Conservation (phyloP, 92 coral and sea anemone genomes). For the Parazoanthus darwini region DNA sequence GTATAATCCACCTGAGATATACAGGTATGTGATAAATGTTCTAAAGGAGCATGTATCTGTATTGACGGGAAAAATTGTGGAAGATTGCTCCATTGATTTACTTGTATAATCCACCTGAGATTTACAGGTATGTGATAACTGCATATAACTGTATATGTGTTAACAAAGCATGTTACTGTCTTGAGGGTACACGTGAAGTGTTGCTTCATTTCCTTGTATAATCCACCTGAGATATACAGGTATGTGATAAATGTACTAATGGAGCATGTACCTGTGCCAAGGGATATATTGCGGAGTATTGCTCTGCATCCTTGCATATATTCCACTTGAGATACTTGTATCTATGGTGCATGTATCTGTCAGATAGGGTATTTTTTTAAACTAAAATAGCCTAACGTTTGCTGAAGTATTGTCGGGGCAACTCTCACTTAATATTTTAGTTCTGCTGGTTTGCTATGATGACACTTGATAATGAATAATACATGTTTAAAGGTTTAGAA, state of each 20-base stretch:
- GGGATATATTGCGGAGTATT: slow-evolving; percentile 62
- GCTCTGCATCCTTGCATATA: slow-evolving; percentile 59
- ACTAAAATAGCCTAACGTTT: neutral
- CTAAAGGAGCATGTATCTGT: slow-evolving; percentile 68
- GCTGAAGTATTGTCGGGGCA: too few relatives aligned
- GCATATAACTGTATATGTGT: slow-evolving; percentile 41
- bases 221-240: slow-evolving; percentile 53
- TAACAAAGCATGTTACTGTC: slow-evolving; percentile 65
- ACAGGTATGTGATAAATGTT: slow-evolving; percentile 56
- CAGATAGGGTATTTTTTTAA: neutral
- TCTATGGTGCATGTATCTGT: slow-evolving; percentile 68
- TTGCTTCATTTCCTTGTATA: slow-evolving; percentile 63
- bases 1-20: slow-evolving; percentile 56
- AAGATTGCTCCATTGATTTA: slow-evolving; percentile 66
- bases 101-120: slow-evolving; percentile 54
- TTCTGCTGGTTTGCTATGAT: neutral
- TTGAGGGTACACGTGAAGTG: slow-evolving; percentile 61
- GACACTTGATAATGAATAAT: too few relatives aligned
- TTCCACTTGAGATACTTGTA: slow-evolving; percentile 58
- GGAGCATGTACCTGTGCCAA: slow-evolving; percentile 69
- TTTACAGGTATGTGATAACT: slow-evolving; percentile 42
- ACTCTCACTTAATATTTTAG: too few relatives aligned
- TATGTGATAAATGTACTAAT: slow-evolving; percentile 52
- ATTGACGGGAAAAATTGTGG: slow-evolving; percentile 56
- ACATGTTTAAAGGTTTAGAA: too few relatives aligned